phyloP scores from a whole-genome alignment of 1,140 invertebrate species.

The Neomicropteryx cornuta region DNA sequence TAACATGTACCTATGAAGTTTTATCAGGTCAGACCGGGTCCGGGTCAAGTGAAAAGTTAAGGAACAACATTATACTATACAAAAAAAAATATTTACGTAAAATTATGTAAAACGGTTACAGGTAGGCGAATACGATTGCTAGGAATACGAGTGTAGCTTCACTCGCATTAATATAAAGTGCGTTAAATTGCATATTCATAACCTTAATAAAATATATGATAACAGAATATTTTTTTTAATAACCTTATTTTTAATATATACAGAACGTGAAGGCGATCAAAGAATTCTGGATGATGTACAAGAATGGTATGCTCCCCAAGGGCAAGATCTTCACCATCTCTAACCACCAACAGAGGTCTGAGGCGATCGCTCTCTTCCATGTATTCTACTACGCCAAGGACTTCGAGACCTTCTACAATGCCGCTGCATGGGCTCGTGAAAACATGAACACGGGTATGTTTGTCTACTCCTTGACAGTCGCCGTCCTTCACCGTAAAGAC shows the following conservation, averaged over 20 bases:
- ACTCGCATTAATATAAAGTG: slow-evolving; percentile 7
- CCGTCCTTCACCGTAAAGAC: slow-evolving; percentile 45
- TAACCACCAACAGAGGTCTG: slow-evolving; percentile 38
- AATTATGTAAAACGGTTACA: no score
- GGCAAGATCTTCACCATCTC: slow-evolving; percentile 42
- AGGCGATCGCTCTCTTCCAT: slow-evolving; percentile 41
- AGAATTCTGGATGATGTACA: slow-evolving; percentile 38
- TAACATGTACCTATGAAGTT: no score
- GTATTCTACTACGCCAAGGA: slow-evolving; percentile 50
- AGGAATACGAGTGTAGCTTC: no score
- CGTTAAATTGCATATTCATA: slow-evolving; percentile 2
- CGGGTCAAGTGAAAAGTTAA: no score
- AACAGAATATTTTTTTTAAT: no score
- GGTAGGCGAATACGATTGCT: no score
- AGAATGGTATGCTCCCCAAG: slow-evolving; percentile 34
- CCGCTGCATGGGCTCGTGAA: slow-evolving; percentile 44
- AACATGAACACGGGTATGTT: slow-evolving; percentile 51
- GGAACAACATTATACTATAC: no score
- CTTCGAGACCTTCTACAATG: slow-evolving; percentile 50
- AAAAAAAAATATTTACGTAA: no score
- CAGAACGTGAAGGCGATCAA: slow-evolving; percentile 40
- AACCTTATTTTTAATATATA: slow-evolving; percentile 8
- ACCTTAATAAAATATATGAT: no score
- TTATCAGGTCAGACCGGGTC: no score
- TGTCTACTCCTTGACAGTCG: slow-evolving; percentile 43